A percentile compares a stretch with the other conserved stretches of the same genome.
Conservation (phyloP, 2,888 invertebrate genomes). For the Lissonota sp. region DNA sequence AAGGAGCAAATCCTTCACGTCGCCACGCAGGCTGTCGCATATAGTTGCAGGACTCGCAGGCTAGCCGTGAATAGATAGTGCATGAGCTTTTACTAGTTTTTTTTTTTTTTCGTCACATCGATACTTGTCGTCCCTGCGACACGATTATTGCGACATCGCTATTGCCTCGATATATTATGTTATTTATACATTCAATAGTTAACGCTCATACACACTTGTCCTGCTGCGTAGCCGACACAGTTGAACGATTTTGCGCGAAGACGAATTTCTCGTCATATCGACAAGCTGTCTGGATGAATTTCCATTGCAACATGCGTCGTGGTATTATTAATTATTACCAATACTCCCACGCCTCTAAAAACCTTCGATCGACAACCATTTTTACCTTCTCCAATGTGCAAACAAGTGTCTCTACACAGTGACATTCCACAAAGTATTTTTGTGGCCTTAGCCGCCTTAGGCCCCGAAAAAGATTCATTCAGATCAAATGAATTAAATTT, state of each 20-base stretch:
- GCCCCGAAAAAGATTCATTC: too few species aligned
- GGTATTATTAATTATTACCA: constrained; percentile 13
- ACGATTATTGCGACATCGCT: constrained; percentile 55
- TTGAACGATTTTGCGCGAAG: constrained; percentile 35
- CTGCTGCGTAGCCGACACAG: constrained; percentile 32
- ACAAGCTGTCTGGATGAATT: constrained; percentile 31
- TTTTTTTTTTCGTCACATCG: background rate
- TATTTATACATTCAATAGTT: too few species aligned
- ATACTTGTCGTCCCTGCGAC: constrained; percentile 41
- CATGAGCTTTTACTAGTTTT: constrained; percentile 7
- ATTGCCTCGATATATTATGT: constrained; percentile 30
- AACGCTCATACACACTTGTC: background rate
- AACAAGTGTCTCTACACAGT: too few species aligned
- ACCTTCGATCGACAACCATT: background rate
- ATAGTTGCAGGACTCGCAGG: constrained; percentile 7
- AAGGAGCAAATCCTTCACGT: constrained; percentile 53
- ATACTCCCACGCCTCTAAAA: background rate
- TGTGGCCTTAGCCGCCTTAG: too few species aligned
- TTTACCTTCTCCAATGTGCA: too few species aligned
- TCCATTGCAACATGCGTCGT: constrained; percentile 10
- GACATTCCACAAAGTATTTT: too few species aligned
- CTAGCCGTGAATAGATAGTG: constrained; percentile 32
- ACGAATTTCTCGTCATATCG: constrained; percentile 33
- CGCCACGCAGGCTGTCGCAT: constrained; percentile 59
- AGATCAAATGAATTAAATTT: too few species aligned